Evolutionary conservation across 2,797 vertebrate species (phyloP).

Genomic region (Cyclopterus lumpus): DNA sequence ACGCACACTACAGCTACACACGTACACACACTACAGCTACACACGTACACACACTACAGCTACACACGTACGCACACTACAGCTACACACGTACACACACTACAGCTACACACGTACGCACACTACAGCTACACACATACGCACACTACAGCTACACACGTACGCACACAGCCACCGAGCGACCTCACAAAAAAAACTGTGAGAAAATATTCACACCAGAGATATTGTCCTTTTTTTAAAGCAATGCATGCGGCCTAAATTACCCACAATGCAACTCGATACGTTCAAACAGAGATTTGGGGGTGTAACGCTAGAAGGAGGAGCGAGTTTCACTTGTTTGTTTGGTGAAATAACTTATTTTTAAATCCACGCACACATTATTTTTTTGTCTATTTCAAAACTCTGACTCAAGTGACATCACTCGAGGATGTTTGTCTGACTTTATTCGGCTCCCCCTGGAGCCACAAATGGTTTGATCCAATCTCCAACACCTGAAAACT

Average conservation of each 20-base stretch:
- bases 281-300: background rate
- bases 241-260: background rate
- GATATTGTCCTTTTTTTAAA: background rate
- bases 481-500: background rate
- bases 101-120: no score
- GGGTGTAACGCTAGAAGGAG: background rate
- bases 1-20: no score
- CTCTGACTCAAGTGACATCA: background rate
- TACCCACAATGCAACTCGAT: constrained; percentile 19
- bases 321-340: background rate
- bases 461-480: background rate
- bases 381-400: background rate
- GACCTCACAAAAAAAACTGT: no score
- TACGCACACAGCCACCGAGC: no score
- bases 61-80: no score
- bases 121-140: no score
- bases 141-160: no score
- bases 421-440: background rate
- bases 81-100: no score
- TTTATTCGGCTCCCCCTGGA: background rate
- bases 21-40: no score
- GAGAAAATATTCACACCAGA: background rate
- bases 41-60: no score
- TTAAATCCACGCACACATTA: background rate
- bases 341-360: background rate